These are phyloP conservation scores for Dicentrarchus labrax DNA, from an alignment of 2,113 vertebrate species.

Conservation along the genomic window DNA sequence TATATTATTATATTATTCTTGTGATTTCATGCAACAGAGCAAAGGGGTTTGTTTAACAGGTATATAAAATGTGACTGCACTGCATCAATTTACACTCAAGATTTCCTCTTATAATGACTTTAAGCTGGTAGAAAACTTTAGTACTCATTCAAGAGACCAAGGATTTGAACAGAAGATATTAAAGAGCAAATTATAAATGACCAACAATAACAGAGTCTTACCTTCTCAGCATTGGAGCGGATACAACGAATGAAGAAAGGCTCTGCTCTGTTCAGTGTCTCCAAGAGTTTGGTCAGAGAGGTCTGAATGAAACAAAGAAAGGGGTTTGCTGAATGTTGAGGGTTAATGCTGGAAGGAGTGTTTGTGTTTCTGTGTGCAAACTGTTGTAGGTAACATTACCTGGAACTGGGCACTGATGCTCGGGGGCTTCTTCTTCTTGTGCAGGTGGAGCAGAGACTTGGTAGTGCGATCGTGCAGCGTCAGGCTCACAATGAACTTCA, in stretches of 20 bases:
- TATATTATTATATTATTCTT: no score
- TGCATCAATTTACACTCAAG: neutral
- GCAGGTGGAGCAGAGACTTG: slow-evolving; percentile 94
- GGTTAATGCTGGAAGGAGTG: neutral
- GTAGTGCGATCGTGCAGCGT: slow-evolving; percentile 95
- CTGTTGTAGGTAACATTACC: slow-evolving; percentile 76
- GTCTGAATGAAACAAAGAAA: slow-evolving; percentile 80
- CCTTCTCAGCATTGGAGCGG: slow-evolving; percentile 98
- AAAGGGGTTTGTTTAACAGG: neutral
- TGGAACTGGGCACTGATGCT: slow-evolving; percentile 99
- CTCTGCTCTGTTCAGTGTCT: slow-evolving; percentile 93
- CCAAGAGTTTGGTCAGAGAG: slow-evolving; percentile 94
- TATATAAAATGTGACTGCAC: neutral
- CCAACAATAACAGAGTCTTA: slow-evolving; percentile 47
- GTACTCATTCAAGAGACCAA: neutral
- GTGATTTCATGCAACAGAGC: neutral
- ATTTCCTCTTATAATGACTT: neutral
- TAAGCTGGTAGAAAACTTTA: neutral
- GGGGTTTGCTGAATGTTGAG: neutral
- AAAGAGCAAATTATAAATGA: neutral
- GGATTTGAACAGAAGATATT: neutral
- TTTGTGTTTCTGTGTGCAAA: neutral
- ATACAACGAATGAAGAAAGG: slow-evolving; percentile 99
- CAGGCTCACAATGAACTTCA: slow-evolving; percentile 94
- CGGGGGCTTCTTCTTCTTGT: slow-evolving; percentile 98